phyloP scores from a whole-genome alignment of 2,113 vertebrate genomes.

The Alectura lathami region DNA sequence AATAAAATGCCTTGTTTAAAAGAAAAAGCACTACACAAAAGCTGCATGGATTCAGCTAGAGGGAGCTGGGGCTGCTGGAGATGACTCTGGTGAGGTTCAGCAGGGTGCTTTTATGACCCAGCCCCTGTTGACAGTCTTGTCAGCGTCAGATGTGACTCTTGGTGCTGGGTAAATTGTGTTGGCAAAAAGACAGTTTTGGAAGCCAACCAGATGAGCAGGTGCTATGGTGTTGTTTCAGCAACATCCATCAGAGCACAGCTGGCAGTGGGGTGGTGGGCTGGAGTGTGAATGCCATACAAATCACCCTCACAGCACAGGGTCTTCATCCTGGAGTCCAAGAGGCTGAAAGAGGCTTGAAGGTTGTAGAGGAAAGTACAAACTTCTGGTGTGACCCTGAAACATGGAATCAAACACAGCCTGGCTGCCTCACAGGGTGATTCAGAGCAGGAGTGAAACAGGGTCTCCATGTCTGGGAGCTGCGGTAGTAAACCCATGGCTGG shows the following conservation, averaged over 20 bases:
- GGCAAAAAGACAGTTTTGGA: not conserved
- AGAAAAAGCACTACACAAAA: not conserved
- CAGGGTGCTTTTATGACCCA: not conserved
- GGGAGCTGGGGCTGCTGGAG: not conserved
- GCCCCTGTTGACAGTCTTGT: not conserved
- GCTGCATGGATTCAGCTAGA: not conserved
- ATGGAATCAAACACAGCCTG: not conserved
- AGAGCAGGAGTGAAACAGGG: not conserved
- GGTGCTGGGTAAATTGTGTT: not conserved
- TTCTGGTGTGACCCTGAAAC: not conserved
- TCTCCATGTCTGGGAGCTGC: fast-evolving
- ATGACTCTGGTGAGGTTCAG: not conserved
- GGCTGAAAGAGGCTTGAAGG: not conserved
- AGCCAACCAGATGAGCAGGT: not conserved
- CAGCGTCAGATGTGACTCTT: not conserved
- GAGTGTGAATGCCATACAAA: not conserved
- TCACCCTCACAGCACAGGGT: fast-evolving
- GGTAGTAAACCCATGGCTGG: not conserved
- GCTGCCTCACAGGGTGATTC: not conserved
- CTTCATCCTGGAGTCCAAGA: not conserved
- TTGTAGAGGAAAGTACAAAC: not conserved
- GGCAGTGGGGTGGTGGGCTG: not conserved
- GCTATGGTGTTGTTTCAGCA: not conserved
- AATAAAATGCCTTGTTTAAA: not conserved
- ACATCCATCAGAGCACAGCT: not conserved